phyloP scores from a whole-genome alignment of 2,113 vertebrate species.

The Spea bombifrons region DNA sequence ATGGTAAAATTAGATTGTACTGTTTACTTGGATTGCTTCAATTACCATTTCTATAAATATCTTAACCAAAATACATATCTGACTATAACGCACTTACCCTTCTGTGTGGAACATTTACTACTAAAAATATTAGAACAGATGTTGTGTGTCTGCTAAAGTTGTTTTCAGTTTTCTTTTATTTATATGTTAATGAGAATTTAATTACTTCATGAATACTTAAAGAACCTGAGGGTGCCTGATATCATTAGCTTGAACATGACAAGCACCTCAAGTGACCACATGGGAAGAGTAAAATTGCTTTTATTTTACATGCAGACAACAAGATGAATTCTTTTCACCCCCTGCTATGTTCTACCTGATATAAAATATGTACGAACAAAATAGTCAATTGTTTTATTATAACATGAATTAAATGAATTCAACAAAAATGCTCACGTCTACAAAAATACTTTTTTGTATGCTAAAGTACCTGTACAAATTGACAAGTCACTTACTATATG shows the following conservation, averaged over 20 bases:
- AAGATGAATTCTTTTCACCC: constrained; percentile 73
- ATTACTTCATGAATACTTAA: constrained; percentile 86
- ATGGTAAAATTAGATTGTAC: too few species aligned
- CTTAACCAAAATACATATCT: constrained; percentile 65
- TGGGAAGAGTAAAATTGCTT: constrained; percentile 79
- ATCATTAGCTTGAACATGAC: constrained; percentile 80
- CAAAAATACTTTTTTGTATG: background rate
- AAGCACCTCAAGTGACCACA: constrained; percentile 81
- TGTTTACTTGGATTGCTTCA: constrained; percentile 61
- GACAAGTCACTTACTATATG: too few species aligned
- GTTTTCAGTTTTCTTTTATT: constrained; percentile 82
- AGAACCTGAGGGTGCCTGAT: constrained; percentile 79
- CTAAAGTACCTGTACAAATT: background rate
- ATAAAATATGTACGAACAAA: constrained; percentile 58
- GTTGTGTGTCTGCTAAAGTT: constrained; percentile 77
- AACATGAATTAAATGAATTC: constrained; percentile 36
- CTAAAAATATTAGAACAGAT: constrained; percentile 82
- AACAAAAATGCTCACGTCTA: background rate
- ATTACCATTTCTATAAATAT: constrained; percentile 76
- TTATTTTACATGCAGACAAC: constrained; percentile 71
- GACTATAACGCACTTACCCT: constrained; percentile 69
- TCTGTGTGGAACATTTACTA: constrained; percentile 69
- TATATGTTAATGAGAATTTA: constrained; percentile 89
- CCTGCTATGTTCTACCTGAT: constrained; percentile 71
- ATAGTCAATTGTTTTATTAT: constrained; percentile 51